A percentile compares a stretch with the other conserved stretches of the same genome.
phyloP scores from a whole-genome alignment of 1,140 invertebrate species.

The Nasonia giraulti region DNA sequence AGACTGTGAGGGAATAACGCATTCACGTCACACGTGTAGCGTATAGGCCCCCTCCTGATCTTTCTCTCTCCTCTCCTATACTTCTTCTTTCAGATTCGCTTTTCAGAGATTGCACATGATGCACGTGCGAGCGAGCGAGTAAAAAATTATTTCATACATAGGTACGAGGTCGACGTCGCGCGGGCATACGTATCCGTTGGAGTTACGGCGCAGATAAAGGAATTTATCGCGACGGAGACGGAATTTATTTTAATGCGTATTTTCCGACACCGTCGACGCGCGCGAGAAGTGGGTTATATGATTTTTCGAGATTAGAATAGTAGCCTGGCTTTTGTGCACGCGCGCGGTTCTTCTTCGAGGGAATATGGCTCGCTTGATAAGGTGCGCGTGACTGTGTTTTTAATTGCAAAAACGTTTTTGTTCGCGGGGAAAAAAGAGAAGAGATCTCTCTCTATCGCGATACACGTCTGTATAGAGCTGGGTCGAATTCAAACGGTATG shows the following conservation, averaged over 20 bases:
- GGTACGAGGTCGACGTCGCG: no score
- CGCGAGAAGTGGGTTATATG: constrained; percentile 3
- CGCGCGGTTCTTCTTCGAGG: no score
- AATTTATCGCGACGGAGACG: not conserved
- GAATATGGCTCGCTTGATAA: no score
- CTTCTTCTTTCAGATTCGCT: not conserved
- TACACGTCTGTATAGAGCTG: not conserved
- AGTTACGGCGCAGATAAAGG: not conserved
- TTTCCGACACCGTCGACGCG: not conserved
- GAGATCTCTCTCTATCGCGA: no score
- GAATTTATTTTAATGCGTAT: not conserved
- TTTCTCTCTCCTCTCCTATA: not conserved
- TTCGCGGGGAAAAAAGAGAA: no score
- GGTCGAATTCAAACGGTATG: not conserved
- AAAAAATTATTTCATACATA: no score
- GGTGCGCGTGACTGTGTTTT: no score
- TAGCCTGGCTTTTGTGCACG: not conserved
- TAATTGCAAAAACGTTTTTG: no score
- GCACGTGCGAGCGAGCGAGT: no score
- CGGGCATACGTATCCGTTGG: not conserved
- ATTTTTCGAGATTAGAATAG: not conserved
- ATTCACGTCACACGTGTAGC: not conserved
- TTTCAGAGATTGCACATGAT: no score
- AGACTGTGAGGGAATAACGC: no score
- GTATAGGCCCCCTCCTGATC: not conserved